phyloP scores from a whole-genome alignment of 1,140 invertebrate species.

The Apis mellifera region Amel_HAv3.1 CM009940.2:7645001-7645500 shows the following conservation, averaged over 20 bases:
- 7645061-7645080: slow-evolving; percentile 33
- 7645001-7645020: slow-evolving; percentile 48
- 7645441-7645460: neutral
- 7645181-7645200: slow-evolving; percentile 55
- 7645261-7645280: neutral
- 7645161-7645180: slow-evolving; percentile 50
- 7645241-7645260: no score
- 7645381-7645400: slow-evolving; percentile 48
- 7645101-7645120: slow-evolving; percentile 55
- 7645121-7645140: slow-evolving; percentile 61
- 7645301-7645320: slow-evolving; percentile 10
- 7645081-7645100: slow-evolving; percentile 49
- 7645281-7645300: neutral
- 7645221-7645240: neutral
- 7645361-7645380: slow-evolving; percentile 57
- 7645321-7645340: slow-evolving; percentile 10
- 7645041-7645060: slow-evolving; percentile 32
- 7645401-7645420: slow-evolving; percentile 58
- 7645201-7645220: neutral
- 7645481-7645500: slow-evolving; percentile 31
- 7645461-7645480: slow-evolving; percentile 59
- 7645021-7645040: slow-evolving; percentile 17
- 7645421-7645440: neutral
- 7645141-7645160: slow-evolving; percentile 58
- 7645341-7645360: slow-evolving; percentile 27